Conservation (phyloP, 2,888 invertebrate species). For the Xanthia togata region DNA sequence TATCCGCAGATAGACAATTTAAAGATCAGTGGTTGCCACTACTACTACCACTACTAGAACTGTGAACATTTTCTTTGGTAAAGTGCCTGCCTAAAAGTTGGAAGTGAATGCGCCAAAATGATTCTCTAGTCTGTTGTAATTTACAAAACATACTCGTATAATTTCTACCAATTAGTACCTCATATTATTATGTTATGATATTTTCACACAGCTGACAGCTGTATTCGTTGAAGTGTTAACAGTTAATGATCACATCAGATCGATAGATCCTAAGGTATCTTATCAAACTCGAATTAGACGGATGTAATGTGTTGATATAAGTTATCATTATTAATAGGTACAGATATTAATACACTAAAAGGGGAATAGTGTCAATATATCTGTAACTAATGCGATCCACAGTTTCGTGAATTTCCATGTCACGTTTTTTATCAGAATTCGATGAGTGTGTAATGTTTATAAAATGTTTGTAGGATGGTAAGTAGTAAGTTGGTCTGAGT, state of each 20-base stretch:
- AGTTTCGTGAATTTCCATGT: neutral
- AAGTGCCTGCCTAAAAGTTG: neutral
- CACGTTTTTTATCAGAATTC: constrained; percentile 11
- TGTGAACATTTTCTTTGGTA: neutral
- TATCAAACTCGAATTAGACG: constrained; percentile 29
- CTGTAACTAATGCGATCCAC: constrained; percentile 13
- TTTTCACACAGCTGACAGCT: neutral
- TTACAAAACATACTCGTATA: neutral
- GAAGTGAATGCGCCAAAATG: no score
- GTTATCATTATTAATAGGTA: constrained; percentile 34
- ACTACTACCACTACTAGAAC: no score
- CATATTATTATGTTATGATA: neutral
- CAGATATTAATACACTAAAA: constrained; percentile 30
- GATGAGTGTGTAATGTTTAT: neutral
- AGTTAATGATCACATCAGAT: constrained; percentile 6
- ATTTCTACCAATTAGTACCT: neutral
- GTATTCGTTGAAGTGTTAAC: neutral
- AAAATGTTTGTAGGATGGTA: neutral
- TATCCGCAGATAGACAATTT: no score
- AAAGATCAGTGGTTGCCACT: no score
- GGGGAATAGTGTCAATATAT: constrained; percentile 28
- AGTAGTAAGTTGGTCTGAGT: no score
- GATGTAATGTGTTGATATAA: constrained; percentile 32
- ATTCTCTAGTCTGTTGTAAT: no score
- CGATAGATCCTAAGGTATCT: constrained; percentile 18